Conservation (phyloP, 1,140 invertebrate species). For the Cepaea nemoralis region DNA sequence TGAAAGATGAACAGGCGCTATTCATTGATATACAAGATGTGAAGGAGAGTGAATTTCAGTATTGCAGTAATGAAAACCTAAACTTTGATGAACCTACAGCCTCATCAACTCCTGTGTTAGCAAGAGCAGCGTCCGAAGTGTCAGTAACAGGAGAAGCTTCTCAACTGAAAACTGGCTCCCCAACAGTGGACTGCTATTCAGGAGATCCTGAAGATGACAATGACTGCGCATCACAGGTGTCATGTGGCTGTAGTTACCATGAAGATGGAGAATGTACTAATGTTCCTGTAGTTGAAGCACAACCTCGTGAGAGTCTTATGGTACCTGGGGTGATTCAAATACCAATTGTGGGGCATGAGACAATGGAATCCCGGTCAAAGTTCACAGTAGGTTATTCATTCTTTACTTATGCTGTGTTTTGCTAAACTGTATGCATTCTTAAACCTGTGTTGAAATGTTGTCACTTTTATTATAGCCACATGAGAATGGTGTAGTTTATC, state of each 20-base stretch:
- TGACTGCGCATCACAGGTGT: neutral
- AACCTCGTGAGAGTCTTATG: neutral
- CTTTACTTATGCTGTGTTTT: too few relatives aligned
- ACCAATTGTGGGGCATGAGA: slow-evolving; percentile 58
- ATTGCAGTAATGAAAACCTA: neutral
- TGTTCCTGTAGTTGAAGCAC: neutral
- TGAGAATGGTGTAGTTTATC: too few relatives aligned
- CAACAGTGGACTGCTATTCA: neutral
- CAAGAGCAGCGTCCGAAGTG: neutral
- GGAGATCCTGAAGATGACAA: neutral
- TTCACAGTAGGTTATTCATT: slow-evolving; percentile 62
- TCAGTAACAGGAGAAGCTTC: neutral
- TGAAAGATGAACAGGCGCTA: neutral
- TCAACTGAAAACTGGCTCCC: neutral
- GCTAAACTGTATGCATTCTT: too few relatives aligned
- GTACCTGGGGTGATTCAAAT: slow-evolving; percentile 51
- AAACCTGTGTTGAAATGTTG: too few relatives aligned
- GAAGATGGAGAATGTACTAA: neutral
- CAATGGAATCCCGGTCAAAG: slow-evolving; percentile 59
- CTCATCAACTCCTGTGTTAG: slow-evolving; percentile 3
- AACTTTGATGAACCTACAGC: neutral
- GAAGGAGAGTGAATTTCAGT: neutral
- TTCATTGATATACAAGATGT: neutral
- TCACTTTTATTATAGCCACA: too few relatives aligned
- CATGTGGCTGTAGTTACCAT: slow-evolving; percentile 18